A percentile compares a stretch with the other conserved stretches of the same genome.
Evolutionary conservation across 1,140 invertebrate species (phyloP).

Genomic region (Trichomalopsis sarcophagae): DNA sequence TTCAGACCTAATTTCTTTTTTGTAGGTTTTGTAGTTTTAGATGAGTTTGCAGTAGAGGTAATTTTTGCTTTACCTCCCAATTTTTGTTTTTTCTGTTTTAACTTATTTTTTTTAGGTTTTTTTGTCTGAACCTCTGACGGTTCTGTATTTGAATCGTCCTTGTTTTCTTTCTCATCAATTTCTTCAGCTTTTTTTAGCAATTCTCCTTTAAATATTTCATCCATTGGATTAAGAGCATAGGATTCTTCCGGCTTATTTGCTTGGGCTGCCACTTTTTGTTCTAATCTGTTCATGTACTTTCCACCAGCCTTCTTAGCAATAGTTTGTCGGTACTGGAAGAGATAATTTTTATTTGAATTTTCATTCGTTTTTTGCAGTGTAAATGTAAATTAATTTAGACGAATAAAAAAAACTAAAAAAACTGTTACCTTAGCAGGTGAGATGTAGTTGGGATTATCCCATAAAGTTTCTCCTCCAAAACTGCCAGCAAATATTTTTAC

Average conservation of each 20-base stretch:
- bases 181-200: slow-evolving; percentile 70
- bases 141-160: not conserved
- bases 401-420: slow-evolving; percentile 33
- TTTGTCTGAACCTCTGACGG: not conserved
- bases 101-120: slow-evolving; percentile 61
- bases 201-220: slow-evolving; percentile 80
- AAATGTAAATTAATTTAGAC: slow-evolving; percentile 2
- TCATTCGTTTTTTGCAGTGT: not conserved
- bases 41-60: slow-evolving; percentile 13
- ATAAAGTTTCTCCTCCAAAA: slow-evolving; percentile 93
- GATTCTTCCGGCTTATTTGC: slow-evolving; percentile 82
- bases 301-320: slow-evolving; percentile 81
- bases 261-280: slow-evolving; percentile 85
- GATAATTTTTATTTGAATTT: slow-evolving; percentile 9
- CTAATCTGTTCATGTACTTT: slow-evolving; percentile 86
- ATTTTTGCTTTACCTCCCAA: slow-evolving; percentile 58
- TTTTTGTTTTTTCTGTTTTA: slow-evolving; percentile 67
- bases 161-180: slow-evolving; percentile 56
- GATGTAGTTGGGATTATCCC: slow-evolving; percentile 95
- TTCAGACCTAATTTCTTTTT: slow-evolving; percentile 51
- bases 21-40: slow-evolving; percentile 43
- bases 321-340: slow-evolving; percentile 79
- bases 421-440: slow-evolving; percentile 87
- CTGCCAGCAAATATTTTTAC: slow-evolving; percentile 95
- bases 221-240: slow-evolving; percentile 79